These are phyloP conservation scores for Eclectus roratus DNA, from an alignment of 2,113 vertebrate genomes.

Conservation along the genomic window DNA sequence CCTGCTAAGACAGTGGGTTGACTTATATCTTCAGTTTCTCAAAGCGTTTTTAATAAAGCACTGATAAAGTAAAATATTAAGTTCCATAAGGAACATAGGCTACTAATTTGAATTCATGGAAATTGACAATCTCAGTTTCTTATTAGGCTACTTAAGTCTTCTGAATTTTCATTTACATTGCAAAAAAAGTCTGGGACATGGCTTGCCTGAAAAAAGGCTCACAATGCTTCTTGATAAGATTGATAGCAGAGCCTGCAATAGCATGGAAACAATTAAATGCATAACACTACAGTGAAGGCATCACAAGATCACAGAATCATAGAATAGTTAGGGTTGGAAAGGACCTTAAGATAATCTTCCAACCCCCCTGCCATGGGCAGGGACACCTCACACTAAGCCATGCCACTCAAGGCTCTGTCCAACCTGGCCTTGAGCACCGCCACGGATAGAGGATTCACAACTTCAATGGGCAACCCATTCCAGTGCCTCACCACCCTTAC, in stretches of 20 bases:
- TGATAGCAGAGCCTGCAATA: background rate
- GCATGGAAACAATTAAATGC: background rate
- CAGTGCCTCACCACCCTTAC: background rate
- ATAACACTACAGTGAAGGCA: background rate
- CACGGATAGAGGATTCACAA: background rate
- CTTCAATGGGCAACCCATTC: background rate
- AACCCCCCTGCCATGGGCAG: background rate
- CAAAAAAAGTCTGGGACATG: background rate
- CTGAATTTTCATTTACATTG: background rate
- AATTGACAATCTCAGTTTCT: background rate
- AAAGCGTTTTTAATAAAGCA: background rate
- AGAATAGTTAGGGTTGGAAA: background rate
- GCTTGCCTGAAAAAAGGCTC: slow-evolving; percentile 2
- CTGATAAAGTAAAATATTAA: background rate
- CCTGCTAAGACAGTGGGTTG: background rate
- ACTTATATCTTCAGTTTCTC: background rate
- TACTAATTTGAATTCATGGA: background rate
- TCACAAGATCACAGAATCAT: background rate
- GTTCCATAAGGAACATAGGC: background rate
- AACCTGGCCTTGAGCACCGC: background rate
- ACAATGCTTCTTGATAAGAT: slow-evolving; percentile 8
- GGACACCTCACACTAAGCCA: background rate
- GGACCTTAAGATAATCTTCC: background rate
- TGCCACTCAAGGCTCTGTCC: background rate
- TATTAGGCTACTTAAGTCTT: background rate